Conservation (phyloP, 2,113 vertebrate species). For the Pandion haliaetus region DNA sequence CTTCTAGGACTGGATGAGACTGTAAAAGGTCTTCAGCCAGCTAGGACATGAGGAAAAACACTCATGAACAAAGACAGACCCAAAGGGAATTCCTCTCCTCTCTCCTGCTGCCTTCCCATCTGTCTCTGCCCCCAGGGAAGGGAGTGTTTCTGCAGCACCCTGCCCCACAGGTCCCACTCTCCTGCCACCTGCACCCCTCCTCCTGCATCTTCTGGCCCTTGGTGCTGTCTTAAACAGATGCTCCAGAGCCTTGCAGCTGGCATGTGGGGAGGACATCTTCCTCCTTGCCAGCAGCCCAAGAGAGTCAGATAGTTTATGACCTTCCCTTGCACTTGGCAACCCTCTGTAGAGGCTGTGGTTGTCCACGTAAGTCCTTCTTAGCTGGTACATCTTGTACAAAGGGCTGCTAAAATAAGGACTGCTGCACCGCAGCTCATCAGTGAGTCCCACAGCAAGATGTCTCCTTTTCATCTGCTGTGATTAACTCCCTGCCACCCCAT, state of each 20-base stretch:
- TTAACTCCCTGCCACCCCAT: not conserved
- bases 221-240: not conserved
- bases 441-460: not conserved
- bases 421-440: not conserved
- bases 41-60: not conserved
- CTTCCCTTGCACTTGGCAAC: not conserved
- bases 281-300: not conserved
- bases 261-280: not conserved
- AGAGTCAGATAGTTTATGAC: not conserved
- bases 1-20: not conserved
- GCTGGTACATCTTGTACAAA: not conserved
- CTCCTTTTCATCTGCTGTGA: not conserved
- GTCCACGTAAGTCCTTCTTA: not conserved
- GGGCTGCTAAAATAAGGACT: not conserved
- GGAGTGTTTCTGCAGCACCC: not conserved
- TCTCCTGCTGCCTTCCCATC: not conserved
- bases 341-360: not conserved
- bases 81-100: not conserved
- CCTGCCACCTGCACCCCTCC: not conserved
- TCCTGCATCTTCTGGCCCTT: not conserved
- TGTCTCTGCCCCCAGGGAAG: not conserved
- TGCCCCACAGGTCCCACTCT: not conserved
- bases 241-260: not conserved
- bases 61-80: not conserved
- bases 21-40: not conserved